Base-by-base conservation (phyloP, 2,888 invertebrate genomes). In the Tribolium freemani region DNA sequence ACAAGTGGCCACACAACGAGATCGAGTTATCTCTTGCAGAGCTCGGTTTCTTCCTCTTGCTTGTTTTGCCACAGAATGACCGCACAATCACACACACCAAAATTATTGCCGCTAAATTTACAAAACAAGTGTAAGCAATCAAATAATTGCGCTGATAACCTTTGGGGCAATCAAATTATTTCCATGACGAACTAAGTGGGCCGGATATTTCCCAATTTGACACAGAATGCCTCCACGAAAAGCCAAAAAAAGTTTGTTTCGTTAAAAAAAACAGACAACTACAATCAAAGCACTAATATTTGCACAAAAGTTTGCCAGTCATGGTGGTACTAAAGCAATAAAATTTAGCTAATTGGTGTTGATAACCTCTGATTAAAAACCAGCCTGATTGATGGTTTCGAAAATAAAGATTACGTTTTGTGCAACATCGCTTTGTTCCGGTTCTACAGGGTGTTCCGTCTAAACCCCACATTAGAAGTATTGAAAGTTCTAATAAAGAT, bases 1-100 rank as follows among this genome's bases (percentile, higher is more conserved):
- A 76, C 78, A 71, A 78, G 69, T 75, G 79, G 76, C 79, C 79
- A 79, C 79, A 79, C 79, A 79, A 77, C 78, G 74, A 75, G 79
- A 71, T 71, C 71, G 38, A 66, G 71, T 71, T 64, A 66, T 71
- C 64, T 71, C 57, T 71, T 38, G n/a, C 50, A 11, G 64, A 69
- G 38, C 61, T 38, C 54, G 54, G 61, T 69, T 61, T 61, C 58
- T 69, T 69, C 69, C 44, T 69, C 51, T 60, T 69, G 53, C 31
- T 69, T 38, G 51, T 69, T 66, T 71, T 71, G 63, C 51, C 45
- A 16, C 16, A 46, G 56, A 46, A 46, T 53, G 45, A 63, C 38
- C 30, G 56, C n/a, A 45, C 68, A 63, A 6, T 16, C 21, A 26
- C 50, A 50, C 48, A 56, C 9, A 57, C 67, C 45, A 58, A 58